Evolutionary conservation across 2,888 invertebrate genomes (phyloP).

Genomic region (Andrena dorsata): DNA sequence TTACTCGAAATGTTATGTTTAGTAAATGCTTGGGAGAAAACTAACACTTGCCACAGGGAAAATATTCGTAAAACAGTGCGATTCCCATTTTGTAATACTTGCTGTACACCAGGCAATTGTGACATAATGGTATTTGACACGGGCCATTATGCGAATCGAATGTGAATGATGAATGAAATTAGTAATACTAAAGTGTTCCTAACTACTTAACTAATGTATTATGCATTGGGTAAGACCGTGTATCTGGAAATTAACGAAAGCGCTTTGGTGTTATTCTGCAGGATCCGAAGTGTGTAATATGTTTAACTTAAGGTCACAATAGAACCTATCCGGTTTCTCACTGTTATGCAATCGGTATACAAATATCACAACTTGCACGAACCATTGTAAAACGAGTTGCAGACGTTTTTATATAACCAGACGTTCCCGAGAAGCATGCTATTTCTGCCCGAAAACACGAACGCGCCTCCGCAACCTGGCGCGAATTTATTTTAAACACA

Average conservation of each 20-base stretch:
- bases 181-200: conserved; percentile 6
- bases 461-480: background rate
- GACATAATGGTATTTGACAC: background rate
- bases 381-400: conserved; percentile 38
- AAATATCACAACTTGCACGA: conserved; percentile 35
- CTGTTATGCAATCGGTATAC: conserved; percentile 43
- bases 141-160: background rate
- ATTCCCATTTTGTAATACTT: no score
- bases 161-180: conserved; percentile 13
- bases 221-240: conserved; percentile 3
- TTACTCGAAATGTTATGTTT: background rate
- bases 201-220: conserved; percentile 17
- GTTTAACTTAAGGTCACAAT: conserved; percentile 25
- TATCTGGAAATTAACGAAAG: conserved; percentile 28
- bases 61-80: no score
- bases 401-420: conserved; percentile 51
- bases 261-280: conserved; percentile 6
- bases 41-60: no score
- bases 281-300: conserved; percentile 13
- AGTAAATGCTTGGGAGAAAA: background rate
- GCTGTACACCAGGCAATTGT: background rate
- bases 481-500: conserved; percentile 10
- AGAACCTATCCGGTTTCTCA: conserved; percentile 31
- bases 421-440: conserved; percentile 27
- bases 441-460: conserved; percentile 28